phyloP scores from a whole-genome alignment of 23 tunicate genomes.

The Aplidium turbinatum region DNA sequence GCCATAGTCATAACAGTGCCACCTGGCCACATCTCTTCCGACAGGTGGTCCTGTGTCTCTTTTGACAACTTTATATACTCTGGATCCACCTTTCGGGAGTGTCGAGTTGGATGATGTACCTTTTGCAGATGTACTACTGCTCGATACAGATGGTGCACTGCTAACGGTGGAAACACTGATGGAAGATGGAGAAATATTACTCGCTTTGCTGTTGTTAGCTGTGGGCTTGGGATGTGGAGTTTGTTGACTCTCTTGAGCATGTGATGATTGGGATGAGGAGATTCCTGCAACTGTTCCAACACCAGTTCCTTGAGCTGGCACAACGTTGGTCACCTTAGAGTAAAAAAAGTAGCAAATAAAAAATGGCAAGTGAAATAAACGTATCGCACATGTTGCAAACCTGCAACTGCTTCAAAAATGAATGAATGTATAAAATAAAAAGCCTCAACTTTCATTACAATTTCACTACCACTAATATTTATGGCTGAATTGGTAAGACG shows the following conservation, averaged over 20 bases:
- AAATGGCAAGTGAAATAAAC: no score
- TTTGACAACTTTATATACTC: slow-evolving; percentile 88
- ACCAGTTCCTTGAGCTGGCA: no score
- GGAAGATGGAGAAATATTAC: not conserved
- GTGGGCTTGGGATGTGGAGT: not conserved
- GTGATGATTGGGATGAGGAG: not conserved
- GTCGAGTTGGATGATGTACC: slow-evolving; percentile 6
- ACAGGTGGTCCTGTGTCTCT: slow-evolving; percentile 55
- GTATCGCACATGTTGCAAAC: no score
- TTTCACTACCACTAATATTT: no score
- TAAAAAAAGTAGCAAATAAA: no score
- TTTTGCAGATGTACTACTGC: slow-evolving; percentile 18
- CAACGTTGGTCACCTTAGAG: no score
- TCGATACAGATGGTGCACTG: not conserved
- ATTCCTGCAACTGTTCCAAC: not conserved
- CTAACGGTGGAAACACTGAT: no score
- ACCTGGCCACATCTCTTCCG: slow-evolving; percentile 48
- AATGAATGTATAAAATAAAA: no score
- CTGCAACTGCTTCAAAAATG: no score
- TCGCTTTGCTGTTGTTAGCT: not conserved
- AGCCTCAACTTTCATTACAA: no score
- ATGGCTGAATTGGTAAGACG: no score
- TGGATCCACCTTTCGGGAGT: slow-evolving; percentile 32
- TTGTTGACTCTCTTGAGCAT: not conserved
- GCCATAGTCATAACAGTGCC: slow-evolving; percentile 71